Evolutionary conservation across 1,140 invertebrate genomes (phyloP).

Genomic region (Micrasema minimum): DNA sequence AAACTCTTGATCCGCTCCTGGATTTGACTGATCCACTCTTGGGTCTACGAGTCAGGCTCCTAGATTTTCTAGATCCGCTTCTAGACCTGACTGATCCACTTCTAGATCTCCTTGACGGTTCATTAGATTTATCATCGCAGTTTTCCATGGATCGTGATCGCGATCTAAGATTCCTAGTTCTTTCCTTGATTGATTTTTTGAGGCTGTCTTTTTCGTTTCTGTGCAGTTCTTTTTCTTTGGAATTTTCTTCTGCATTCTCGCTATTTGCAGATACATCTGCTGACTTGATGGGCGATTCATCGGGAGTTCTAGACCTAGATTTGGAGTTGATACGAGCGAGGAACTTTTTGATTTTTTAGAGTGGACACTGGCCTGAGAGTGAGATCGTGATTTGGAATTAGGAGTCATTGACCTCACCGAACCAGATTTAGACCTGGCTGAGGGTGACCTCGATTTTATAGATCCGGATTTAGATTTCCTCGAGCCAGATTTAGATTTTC

Average conservation of each 20-base stretch:
- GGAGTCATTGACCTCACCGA: conserved; percentile 24
- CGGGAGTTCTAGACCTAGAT: conserved; percentile 38
- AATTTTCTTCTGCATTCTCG: conserved; percentile 1
- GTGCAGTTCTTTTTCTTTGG: background rate
- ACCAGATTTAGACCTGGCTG: conserved; percentile 59
- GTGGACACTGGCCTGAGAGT: no score
- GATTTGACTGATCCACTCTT: conserved; percentile 44
- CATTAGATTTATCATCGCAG: background rate
- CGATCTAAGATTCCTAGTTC: conserved; percentile 48
- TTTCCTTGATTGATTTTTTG: conserved; percentile 39
- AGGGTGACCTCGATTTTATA: conserved; percentile 58
- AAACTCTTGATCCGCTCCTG: conserved; percentile 38
- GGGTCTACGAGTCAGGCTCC: conserved; percentile 30
- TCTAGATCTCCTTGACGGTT: conserved; percentile 44
- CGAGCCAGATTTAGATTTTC: conserved; percentile 55
- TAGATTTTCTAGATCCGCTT: conserved; percentile 30
- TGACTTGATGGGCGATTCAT: conserved; percentile 44
- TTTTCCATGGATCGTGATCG: conserved; percentile 48
- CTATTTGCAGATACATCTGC: conserved; percentile 23
- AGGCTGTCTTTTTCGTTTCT: conserved; percentile 14
- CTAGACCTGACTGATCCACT: conserved; percentile 44
- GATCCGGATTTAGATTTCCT: conserved; percentile 55
- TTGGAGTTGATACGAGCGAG: background rate
- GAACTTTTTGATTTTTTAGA: no score
- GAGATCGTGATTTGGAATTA: no score